A percentile compares a stretch with the other conserved stretches of the same genome.
Conservation (phyloP, 1,140 invertebrate genomes). For the Lordiphosa clarofinis region DNA sequence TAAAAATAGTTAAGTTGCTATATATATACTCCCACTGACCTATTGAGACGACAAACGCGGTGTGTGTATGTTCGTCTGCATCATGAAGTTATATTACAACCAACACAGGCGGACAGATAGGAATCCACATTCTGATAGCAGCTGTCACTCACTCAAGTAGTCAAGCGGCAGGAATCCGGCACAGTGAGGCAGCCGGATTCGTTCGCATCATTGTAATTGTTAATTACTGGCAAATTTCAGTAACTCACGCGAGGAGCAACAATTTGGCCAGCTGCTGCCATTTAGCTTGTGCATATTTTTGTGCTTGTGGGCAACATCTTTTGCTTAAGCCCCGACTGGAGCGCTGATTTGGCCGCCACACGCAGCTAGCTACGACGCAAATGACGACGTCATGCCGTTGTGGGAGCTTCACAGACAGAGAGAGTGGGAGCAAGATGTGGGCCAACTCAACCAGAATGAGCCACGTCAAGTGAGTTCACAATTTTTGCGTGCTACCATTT, state of each 20-base stretch:
- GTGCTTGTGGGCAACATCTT: constrained; percentile 54
- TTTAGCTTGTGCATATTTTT: constrained; percentile 61
- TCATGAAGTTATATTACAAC: constrained; percentile 8
- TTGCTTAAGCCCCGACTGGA: constrained; percentile 39
- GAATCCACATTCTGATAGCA: constrained; percentile 46
- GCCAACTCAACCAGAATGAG: constrained; percentile 64
- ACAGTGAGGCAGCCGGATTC: constrained; percentile 26
- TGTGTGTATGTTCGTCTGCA: constrained; percentile 27
- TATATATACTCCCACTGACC: constrained; percentile 8
- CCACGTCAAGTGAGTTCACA: constrained; percentile 77
- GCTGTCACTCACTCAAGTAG: constrained; percentile 61
- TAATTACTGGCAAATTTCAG: constrained; percentile 65
- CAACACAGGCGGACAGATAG: constrained; percentile 27
- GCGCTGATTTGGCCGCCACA: constrained; percentile 63
- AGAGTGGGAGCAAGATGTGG: constrained; percentile 12
- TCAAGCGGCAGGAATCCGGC: constrained; percentile 34
- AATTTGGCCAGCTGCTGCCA: constrained; percentile 49
- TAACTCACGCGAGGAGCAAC: constrained; percentile 41
- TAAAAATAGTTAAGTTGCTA: constrained; percentile 13
- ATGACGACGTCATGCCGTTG: constrained; percentile 65
- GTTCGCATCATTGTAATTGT: constrained; percentile 71
- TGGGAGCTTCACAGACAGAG: constrained; percentile 16
- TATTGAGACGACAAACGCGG: constrained; percentile 1
- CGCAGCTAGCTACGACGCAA: constrained; percentile 61
- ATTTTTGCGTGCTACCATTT: constrained; percentile 75